Evolutionary conservation across 2,888 invertebrate species (phyloP).

Genomic region (Trimorus sp.): DNA sequence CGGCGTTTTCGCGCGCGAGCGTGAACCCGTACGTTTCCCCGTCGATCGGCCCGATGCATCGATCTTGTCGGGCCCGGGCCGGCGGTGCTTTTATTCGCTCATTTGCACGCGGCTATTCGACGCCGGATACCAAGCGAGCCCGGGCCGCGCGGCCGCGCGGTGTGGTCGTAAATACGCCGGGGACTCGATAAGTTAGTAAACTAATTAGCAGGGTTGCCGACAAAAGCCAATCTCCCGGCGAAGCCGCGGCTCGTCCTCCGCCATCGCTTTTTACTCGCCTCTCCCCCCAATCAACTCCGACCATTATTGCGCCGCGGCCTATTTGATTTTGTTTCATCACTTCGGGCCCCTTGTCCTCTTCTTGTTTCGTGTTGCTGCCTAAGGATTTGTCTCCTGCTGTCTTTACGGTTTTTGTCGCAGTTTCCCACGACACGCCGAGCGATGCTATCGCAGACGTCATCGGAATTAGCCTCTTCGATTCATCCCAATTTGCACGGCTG

Average conservation of each 20-base stretch:
- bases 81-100: constrained; percentile 70
- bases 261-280: constrained; percentile 75
- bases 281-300: constrained; percentile 61
- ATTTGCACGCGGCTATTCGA: constrained; percentile 71
- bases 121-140: constrained; percentile 74
- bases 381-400: constrained; percentile 74
- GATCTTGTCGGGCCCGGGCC: constrained; percentile 6
- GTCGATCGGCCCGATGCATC: neutral
- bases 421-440: constrained; percentile 75
- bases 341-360: constrained; percentile 73
- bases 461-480: constrained; percentile 50
- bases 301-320: constrained; percentile 69
- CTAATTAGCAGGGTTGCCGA: constrained; percentile 81
- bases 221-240: constrained; percentile 78
- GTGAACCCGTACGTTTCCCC: neutral
- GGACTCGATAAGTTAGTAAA: constrained; percentile 81
- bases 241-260: constrained; percentile 75
- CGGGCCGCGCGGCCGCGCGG: constrained; percentile 57
- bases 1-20: too few relatives aligned
- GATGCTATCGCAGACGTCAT: constrained; percentile 52
- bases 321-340: constrained; percentile 72
- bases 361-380: constrained; percentile 58
- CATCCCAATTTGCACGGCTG: constrained; percentile 52
- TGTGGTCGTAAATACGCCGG: constrained; percentile 73
- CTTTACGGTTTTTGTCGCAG: constrained; percentile 74